Conservation (phyloP, 2,888 invertebrate genomes). For the Lottia gigantea region DNA sequence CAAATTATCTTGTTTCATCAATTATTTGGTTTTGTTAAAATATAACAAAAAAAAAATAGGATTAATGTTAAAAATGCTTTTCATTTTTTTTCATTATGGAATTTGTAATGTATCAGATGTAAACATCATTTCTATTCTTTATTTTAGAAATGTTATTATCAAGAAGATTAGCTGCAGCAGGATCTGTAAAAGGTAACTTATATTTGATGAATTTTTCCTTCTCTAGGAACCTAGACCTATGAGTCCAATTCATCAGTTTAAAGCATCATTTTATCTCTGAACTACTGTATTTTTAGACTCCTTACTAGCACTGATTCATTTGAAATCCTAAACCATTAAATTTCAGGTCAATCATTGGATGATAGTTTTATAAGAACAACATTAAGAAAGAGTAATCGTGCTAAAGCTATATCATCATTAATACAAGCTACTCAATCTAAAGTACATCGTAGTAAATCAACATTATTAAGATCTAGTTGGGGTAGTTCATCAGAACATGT, state of each 20-base stretch:
- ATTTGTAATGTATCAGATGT: too few species aligned
- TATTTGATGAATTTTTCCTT: not conserved
- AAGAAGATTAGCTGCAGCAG: conserved; percentile 42
- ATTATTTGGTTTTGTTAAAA: too few species aligned
- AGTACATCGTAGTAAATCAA: conserved; percentile 33
- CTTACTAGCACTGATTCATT: too few species aligned
- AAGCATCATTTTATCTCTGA: too few species aligned
- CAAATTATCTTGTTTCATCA: too few species aligned
- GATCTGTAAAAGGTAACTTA: conserved; percentile 30
- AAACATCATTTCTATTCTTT: not conserved
- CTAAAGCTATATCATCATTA: conserved; percentile 47
- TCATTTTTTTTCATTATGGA: too few species aligned
- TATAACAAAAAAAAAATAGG: too few species aligned
- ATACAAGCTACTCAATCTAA: conserved; percentile 46
- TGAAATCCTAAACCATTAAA: too few species aligned
- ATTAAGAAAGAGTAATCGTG: conserved; percentile 48
- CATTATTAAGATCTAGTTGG: conserved; percentile 44
- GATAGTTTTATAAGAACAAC: conserved; percentile 40
- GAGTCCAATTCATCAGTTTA: too few species aligned
- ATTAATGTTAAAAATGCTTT: too few species aligned
- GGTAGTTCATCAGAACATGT: conserved; percentile 43
- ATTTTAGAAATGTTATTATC: conserved; percentile 49
- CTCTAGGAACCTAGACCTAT: too few species aligned
- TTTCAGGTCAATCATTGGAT: conserved; percentile 30
- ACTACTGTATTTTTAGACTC: too few species aligned